phyloP scores from a whole-genome alignment of 2,797 vertebrate genomes.

The Mastacembelus armatus region DNA sequence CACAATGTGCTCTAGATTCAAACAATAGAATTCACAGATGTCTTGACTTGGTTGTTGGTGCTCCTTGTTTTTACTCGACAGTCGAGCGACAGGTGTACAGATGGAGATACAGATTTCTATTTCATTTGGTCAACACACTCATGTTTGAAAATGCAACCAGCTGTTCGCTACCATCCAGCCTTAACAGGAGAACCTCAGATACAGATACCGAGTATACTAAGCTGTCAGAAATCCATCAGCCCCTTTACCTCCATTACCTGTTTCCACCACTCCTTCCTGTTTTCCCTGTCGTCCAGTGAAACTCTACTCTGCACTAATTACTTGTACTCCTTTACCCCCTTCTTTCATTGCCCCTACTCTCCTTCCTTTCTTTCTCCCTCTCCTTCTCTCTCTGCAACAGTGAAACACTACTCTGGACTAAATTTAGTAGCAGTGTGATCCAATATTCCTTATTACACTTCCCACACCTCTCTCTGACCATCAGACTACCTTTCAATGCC shows the following conservation, averaged over 20 bases:
- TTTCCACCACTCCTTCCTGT: slow-evolving; percentile 34
- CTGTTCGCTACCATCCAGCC: background rate
- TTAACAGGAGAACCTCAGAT: background rate
- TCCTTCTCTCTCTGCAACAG: slow-evolving; percentile 31
- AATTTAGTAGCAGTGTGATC: slow-evolving; percentile 78
- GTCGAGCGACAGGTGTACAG: too few relatives aligned
- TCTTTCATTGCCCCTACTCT: slow-evolving; percentile 32
- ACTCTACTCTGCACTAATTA: slow-evolving; percentile 51
- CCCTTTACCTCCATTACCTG: slow-evolving; percentile 28
- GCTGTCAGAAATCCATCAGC: slow-evolving; percentile 19
- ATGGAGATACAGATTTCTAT: too few relatives aligned
- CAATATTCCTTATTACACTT: slow-evolving; percentile 74
- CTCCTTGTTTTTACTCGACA: too few relatives aligned
- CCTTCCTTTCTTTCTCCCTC: slow-evolving; percentile 43
- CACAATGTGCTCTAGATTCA: slow-evolving; percentile 31
- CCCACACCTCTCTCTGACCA: slow-evolving; percentile 63
- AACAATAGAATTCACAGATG: slow-evolving; percentile 34
- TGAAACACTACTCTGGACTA: slow-evolving; percentile 81
- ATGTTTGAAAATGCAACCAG: background rate
- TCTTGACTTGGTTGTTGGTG: background rate
- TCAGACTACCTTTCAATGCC: slow-evolving; percentile 47
- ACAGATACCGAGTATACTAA: background rate
- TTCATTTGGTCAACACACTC: too few relatives aligned
- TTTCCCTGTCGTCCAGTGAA: slow-evolving; percentile 44
- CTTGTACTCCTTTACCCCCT: slow-evolving; percentile 32